Conservation (phyloP, 2,888 invertebrate species). For the Acanthosepion lycidas region DNA sequence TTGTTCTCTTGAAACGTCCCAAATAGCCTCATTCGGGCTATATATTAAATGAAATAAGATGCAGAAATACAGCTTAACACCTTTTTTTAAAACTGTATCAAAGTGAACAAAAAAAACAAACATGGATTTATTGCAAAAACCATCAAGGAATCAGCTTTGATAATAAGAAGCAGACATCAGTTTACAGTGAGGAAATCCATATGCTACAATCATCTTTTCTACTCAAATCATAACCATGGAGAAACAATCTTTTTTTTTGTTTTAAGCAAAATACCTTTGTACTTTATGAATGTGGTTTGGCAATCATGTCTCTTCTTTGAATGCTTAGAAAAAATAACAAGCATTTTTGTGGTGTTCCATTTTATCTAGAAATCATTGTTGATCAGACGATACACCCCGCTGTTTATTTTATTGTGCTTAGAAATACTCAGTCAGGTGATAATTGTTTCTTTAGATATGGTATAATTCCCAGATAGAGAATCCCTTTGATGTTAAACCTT, state of each 20-base stretch:
- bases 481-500: background rate
- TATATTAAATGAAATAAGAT: background rate
- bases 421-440: background rate
- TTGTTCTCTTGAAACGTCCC: background rate
- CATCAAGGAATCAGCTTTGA: background rate
- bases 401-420: background rate
- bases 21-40: background rate
- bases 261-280: background rate
- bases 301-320: background rate
- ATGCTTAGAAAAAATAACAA: background rate
- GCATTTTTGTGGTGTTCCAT: background rate
- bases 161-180: background rate
- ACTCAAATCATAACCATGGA: background rate
- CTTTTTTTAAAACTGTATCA: background rate
- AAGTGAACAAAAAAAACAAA: background rate
- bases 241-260: background rate
- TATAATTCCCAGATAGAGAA: background rate
- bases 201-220: background rate
- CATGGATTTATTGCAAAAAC: background rate
- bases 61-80: background rate
- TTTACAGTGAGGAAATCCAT: background rate
- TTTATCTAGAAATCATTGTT: background rate
- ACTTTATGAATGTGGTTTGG: conserved; percentile 11
- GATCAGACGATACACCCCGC: background rate
- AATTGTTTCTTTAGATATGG: conserved; percentile 4